Conservation (phyloP, 2,888 invertebrate species). For the Euclidia mi region DNA sequence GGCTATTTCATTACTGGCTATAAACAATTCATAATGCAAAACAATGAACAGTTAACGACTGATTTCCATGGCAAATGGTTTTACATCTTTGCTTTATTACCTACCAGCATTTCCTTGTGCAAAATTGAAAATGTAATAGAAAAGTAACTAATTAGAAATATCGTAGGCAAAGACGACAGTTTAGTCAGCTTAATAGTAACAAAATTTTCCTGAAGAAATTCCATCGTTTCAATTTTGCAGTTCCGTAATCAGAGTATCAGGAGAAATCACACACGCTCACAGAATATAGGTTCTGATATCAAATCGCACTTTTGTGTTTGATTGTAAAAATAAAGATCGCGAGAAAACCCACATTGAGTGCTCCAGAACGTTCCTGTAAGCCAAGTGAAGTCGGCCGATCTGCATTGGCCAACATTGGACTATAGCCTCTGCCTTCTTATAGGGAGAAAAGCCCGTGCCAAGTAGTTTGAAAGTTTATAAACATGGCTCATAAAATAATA, state of each 20-base stretch:
- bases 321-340: too few relatives aligned
- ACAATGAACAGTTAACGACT: constrained; percentile 22
- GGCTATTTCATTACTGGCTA: constrained; percentile 26
- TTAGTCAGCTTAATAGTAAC: constrained; percentile 29
- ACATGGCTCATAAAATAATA: too few relatives aligned
- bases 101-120: constrained; percentile 25
- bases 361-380: too few relatives aligned
- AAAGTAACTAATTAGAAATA: constrained; percentile 10
- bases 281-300: too few relatives aligned
- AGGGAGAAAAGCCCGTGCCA: too few relatives aligned
- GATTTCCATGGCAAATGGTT: constrained; percentile 26
- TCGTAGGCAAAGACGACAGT: constrained; percentile 2
- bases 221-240: constrained; percentile 26
- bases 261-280: too few relatives aligned
- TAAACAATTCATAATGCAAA: constrained; percentile 29
- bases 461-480: too few relatives aligned
- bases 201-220: constrained; percentile 24
- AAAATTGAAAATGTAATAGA: constrained; percentile 28
- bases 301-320: too few relatives aligned
- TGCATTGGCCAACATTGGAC: too few relatives aligned
- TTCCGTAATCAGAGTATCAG: constrained; percentile 13
- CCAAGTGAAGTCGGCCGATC: too few relatives aligned
- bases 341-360: too few relatives aligned
- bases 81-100: constrained; percentile 34
- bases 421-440: too few relatives aligned